phyloP scores from a whole-genome alignment of 2,888 invertebrate genomes.

The Trimorus sp. region DNA sequence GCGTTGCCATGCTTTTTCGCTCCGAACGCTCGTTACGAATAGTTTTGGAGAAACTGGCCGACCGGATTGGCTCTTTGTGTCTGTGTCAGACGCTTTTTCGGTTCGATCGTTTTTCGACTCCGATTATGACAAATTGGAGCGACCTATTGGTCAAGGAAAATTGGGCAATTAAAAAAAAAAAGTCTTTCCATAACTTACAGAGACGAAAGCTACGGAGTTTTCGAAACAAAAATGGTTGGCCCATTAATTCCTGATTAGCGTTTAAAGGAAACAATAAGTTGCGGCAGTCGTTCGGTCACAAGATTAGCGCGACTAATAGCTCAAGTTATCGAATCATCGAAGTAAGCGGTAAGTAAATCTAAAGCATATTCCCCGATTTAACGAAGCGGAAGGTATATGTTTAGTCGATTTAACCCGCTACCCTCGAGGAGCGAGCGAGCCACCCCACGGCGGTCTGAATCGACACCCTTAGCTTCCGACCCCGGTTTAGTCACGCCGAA shows the following conservation, averaged over 20 bases:
- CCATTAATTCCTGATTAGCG: not conserved
- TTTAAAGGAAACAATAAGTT: slow-evolving; percentile 37
- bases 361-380: slow-evolving; percentile 80
- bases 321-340: slow-evolving; percentile 60
- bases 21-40: slow-evolving; percentile 22
- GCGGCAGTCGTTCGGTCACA: slow-evolving; percentile 12
- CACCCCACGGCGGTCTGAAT: slow-evolving; percentile 71
- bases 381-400: slow-evolving; percentile 80
- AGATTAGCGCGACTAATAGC: slow-evolving; percentile 56
- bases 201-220: too few species aligned
- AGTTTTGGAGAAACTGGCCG: slow-evolving; percentile 22
- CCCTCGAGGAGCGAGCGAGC: slow-evolving; percentile 64
- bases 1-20: too few species aligned
- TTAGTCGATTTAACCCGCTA: slow-evolving; percentile 77
- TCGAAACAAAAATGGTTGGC: too few species aligned
- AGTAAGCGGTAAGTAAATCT: slow-evolving; percentile 74
- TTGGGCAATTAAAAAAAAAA: too few species aligned
- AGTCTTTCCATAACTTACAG: too few species aligned
- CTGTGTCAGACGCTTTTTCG: not conserved
- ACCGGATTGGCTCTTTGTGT: not conserved
- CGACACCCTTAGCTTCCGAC: slow-evolving; percentile 69
- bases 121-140: too few species aligned
- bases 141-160: too few species aligned
- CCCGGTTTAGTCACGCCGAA: slow-evolving; percentile 74
- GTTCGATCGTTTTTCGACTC: too few species aligned